Evolutionary conservation across 2,113 vertebrate species (phyloP).

Genomic region (Ondatra zibethicus): DNA sequence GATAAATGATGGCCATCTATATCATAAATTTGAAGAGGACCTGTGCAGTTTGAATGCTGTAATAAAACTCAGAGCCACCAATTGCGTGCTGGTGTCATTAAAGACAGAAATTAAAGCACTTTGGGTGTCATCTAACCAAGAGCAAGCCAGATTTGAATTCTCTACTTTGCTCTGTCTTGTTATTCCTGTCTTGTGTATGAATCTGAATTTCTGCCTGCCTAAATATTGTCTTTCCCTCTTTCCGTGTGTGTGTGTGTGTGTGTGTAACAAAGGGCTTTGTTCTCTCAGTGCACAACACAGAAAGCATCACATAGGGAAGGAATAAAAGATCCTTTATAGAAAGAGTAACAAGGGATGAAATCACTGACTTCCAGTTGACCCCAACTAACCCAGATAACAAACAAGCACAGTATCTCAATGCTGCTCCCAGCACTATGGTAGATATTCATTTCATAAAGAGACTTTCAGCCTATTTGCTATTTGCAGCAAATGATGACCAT

Average conservation of each 20-base stretch:
- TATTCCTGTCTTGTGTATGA: background rate
- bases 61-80: background rate
- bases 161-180: background rate
- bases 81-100: background rate
- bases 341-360: background rate
- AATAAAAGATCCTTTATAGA: background rate
- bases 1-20: background rate
- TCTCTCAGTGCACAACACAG: background rate
- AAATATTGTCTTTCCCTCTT: background rate
- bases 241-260: background rate
- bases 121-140: background rate
- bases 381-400: background rate
- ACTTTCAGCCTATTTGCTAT: background rate
- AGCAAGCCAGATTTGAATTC: background rate
- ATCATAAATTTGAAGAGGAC: background rate
- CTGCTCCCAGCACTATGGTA: background rate
- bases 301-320: background rate
- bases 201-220: background rate
- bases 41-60: background rate
- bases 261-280: background rate
- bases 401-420: background rate
- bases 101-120: background rate
- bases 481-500: background rate
- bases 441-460: background rate
- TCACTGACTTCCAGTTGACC: background rate